These are phyloP conservation scores for Emydocephalus ijimae DNA, from an alignment of 2,113 vertebrate genomes.

Conservation along the genomic window DNA sequence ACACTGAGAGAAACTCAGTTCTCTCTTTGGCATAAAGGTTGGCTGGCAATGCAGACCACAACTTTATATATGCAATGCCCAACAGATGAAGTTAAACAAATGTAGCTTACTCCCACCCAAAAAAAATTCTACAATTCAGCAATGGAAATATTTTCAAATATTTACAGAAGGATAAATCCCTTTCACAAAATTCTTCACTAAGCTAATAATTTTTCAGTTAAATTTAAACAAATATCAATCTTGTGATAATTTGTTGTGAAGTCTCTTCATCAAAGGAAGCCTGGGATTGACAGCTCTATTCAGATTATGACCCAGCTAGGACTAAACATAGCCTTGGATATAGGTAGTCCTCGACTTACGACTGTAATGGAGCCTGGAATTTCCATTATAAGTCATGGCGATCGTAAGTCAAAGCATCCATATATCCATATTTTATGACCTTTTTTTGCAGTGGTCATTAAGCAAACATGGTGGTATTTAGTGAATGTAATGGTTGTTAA, in stretches of 20 bases:
- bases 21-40: background rate
- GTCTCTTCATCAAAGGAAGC: background rate
- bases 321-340: background rate
- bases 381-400: too few relatives aligned
- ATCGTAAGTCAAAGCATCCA: too few relatives aligned
- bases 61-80: background rate
- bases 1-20: background rate
- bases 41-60: background rate
- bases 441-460: too few relatives aligned
- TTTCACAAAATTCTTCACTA: background rate
- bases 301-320: background rate
- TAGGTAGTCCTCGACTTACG: too few relatives aligned
- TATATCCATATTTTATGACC: too few relatives aligned
- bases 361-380: too few relatives aligned
- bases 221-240: background rate
- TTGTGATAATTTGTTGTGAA: background rate
- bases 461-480: too few relatives aligned
- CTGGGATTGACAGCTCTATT: background rate
- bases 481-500: too few relatives aligned
- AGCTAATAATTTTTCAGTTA: background rate
- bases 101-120: background rate
- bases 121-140: background rate
- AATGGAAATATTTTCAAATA: background rate
- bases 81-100: background rate
- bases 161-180: background rate